Conservation (phyloP, 1,140 invertebrate genomes). For the Drosophila nannoptera region DNA sequence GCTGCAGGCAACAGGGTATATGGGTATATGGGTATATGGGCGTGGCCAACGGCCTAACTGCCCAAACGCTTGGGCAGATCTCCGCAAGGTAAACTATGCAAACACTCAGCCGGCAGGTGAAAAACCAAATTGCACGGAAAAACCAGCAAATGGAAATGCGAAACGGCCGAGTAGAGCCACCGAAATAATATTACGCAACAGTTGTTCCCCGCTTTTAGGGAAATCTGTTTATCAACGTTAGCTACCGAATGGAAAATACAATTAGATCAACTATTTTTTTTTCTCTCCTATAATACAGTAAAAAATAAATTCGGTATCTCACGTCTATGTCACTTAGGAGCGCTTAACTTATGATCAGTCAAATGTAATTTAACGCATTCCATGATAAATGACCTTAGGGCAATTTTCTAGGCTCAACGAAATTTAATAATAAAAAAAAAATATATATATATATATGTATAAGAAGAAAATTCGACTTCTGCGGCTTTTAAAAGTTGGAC, state of each 20-base stretch:
- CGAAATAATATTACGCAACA: slow-evolving; percentile 13
- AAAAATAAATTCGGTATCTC: too few species aligned
- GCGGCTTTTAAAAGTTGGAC: slow-evolving; percentile 23
- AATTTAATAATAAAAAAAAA: slow-evolving; percentile 11
- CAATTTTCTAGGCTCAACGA: neutral
- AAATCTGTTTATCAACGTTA: neutral
- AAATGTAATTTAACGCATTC: slow-evolving; percentile 1
- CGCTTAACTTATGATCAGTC: slow-evolving; percentile 7
- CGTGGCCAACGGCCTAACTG: slow-evolving; percentile 28
- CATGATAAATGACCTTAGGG: neutral
- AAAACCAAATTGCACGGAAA: slow-evolving; percentile 12
- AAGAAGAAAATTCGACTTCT: slow-evolving; percentile 16
- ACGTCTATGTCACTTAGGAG: neutral
- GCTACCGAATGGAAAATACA: too few species aligned
- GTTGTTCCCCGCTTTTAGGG: neutral
- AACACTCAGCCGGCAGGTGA: slow-evolving; percentile 27
- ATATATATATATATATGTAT: too few species aligned
- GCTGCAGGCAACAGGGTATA: slow-evolving; percentile 28
- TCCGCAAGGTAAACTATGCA: slow-evolving; percentile 51
- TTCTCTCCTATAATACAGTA: too few species aligned
- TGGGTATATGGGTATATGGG: slow-evolving; percentile 26
- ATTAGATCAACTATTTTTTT: too few species aligned
- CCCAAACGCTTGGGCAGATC: slow-evolving; percentile 9
- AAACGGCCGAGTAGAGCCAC: slow-evolving; percentile 5
- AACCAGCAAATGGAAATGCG: neutral